Conservation (phyloP, 2,888 invertebrate species). For the Pristionchus japonicus region DNA sequence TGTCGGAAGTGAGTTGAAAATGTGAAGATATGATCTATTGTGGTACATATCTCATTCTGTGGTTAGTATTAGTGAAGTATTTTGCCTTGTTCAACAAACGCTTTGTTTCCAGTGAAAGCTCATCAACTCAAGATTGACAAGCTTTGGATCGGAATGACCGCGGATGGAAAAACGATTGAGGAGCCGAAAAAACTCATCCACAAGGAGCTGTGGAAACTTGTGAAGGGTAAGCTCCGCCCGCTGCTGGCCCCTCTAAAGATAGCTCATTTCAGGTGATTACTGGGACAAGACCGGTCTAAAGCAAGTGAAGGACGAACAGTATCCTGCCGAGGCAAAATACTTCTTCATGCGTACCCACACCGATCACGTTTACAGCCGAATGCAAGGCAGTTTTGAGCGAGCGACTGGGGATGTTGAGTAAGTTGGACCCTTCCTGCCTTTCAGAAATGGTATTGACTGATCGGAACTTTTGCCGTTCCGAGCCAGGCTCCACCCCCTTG, state of each 20-base stretch:
- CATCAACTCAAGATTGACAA: neutral
- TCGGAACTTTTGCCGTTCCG: neutral
- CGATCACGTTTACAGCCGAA: neutral
- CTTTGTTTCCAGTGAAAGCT: neutral
- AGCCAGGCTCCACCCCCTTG: too few relatives aligned
- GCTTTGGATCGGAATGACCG: neutral
- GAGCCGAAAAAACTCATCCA: too few relatives aligned
- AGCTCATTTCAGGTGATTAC: neutral
- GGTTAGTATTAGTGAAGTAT: too few relatives aligned
- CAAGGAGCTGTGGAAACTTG: neutral
- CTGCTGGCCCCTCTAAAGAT: neutral
- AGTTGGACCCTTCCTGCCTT: too few relatives aligned
- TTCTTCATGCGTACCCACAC: neutral
- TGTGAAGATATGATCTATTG: too few relatives aligned
- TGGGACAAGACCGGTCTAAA: neutral
- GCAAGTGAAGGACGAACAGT: neutral
- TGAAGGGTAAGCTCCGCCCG: neutral
- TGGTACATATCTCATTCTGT: too few relatives aligned
- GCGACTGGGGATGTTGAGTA: neutral
- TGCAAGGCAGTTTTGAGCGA: neutral
- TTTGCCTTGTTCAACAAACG: too few relatives aligned
- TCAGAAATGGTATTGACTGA: neutral
- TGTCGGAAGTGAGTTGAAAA: slow-evolving; percentile 15
- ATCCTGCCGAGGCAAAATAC: neutral
- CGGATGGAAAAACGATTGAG: neutral